These are phyloP conservation scores for Chamaetylas fuelleborni DNA, from an alignment of 2,113 vertebrate species.

Conservation along the genomic window DNA sequence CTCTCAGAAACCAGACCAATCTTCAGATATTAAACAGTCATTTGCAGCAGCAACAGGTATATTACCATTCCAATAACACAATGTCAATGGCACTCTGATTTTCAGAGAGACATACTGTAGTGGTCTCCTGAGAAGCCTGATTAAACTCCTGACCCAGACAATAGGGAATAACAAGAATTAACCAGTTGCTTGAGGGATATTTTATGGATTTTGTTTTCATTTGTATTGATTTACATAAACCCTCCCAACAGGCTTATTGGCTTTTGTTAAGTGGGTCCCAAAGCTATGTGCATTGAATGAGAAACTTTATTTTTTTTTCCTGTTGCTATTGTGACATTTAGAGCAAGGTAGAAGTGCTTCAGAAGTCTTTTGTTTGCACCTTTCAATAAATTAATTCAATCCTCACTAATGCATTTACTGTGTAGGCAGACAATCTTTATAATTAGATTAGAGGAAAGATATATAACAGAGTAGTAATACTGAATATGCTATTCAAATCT, in stretches of 20 bases:
- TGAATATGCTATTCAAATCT: not conserved
- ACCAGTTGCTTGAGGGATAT: not conserved
- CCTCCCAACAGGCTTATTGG: not conserved
- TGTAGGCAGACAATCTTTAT: not conserved
- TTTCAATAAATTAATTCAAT: not conserved
- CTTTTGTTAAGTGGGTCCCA: not conserved
- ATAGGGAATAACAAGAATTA: not conserved
- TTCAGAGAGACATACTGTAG: not conserved
- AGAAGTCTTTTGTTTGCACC: not conserved
- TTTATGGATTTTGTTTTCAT: not conserved
- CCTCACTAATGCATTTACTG: not conserved
- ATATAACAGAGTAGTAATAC: not conserved
- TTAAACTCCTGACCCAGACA: not conserved
- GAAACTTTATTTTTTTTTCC: no score
- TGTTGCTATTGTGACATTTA: not conserved
- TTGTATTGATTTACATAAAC: not conserved
- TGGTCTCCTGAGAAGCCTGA: not conserved
- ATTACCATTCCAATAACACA: not conserved
- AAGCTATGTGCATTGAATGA: not conserved
- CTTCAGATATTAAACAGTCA: not conserved
- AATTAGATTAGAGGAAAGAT: not conserved
- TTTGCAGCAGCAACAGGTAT: not conserved
- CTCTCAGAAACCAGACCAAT: not conserved
- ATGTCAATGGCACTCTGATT: not conserved
- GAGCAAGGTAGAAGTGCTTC: not conserved